Evolutionary conservation across 2,888 invertebrate species (phyloP), one percentile per base, ranked within the genome.

Genomic region (Idaea straminata): DNA sequence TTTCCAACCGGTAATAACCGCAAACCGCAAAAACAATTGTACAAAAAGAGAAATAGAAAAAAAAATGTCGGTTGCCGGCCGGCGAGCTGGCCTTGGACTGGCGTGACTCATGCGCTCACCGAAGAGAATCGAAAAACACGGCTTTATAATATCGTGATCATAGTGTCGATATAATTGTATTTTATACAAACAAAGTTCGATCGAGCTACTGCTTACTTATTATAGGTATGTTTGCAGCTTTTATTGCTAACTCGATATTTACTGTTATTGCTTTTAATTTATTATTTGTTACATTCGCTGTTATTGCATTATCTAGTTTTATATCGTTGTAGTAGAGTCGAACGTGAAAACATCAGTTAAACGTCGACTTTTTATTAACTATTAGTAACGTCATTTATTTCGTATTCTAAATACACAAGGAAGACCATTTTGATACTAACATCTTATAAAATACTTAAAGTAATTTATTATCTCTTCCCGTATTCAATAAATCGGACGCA

Each of bases 11-110:
- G 77, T 73, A 77, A 78, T 79, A 76, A 77, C 75, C 74, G 73
- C 77, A 77, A 79, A 78, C 73, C 76, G 79, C 79, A 84, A 84
- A 86, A 84, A 84, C 82, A 80, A 82, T 78, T 74, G 76, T 66
- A 75, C 76, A 84, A 85, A 83, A 84, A 82, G 78, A 77, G 76
- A 81, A 82, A 77, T 75, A 79, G 75, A 79, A 82, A 83, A 83
- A 83, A 83, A 75, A 68, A 73, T 87, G 91, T 89, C 73, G 86
- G 80, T 67, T 68, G 87, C 91, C 91, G 90, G 91, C 91, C 90
- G 91, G 91, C 85, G 70, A 61, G 70, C 73, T 77, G 91, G 88
- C 91, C 91, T 91, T 89, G 90, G 79, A 58, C 69, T 66, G 66
- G 70, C 77, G 77, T 88, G 90, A 90, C 72, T 89, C 89, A 88